Base-by-base conservation (phyloP, 2,113 vertebrate species). In the Azemiops feae region DNA sequence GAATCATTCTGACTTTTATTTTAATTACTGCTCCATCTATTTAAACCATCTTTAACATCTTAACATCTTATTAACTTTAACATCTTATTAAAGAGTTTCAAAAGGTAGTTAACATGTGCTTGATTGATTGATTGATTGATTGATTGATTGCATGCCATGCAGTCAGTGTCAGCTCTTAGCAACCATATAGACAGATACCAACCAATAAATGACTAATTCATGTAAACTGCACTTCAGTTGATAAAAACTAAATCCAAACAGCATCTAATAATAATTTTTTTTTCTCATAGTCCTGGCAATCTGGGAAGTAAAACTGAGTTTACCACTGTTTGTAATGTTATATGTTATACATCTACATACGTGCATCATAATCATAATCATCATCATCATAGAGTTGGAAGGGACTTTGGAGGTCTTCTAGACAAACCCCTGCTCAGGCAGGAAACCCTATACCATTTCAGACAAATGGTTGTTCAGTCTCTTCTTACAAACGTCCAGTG, bases 291-390 rank as follows among this genome's bases (percentile, higher is more conserved):
- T 14, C 9, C 11, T 11, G 39, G 25, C 52, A 27, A 34, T 39
- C 23, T 60, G 39, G 0, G 0, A 57, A 25, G 1, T 0, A 20
- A 92, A 55, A 53, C 52, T 22, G 0, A 12, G 43, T 64, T 39
- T 54, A 6, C 6, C 10, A 5, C 54, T 27, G 58, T 18, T 2
- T 47, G 5, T 23, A 27, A 69, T 69, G 6, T 81, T 81, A 9
- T 6, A 81, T 81, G 64, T n/a, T 69, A 69, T 69, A 34, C 0
- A 34, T 69, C 16, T 14, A 69, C 27, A 64, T 14, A 14, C 12
- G 16, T 50, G 47, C 47, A 50, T 50, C 47, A 47, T 47, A 4
- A 47, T 47, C 45, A 47, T 47, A 4, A 47, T 47, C 45, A 47
- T 47, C 47, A 47, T 7, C 47, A 47, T 47, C 47, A 50, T 50